phyloP scores from a whole-genome alignment of 2,797 vertebrate species.

The Chaenodraco wilsoni region DNA sequence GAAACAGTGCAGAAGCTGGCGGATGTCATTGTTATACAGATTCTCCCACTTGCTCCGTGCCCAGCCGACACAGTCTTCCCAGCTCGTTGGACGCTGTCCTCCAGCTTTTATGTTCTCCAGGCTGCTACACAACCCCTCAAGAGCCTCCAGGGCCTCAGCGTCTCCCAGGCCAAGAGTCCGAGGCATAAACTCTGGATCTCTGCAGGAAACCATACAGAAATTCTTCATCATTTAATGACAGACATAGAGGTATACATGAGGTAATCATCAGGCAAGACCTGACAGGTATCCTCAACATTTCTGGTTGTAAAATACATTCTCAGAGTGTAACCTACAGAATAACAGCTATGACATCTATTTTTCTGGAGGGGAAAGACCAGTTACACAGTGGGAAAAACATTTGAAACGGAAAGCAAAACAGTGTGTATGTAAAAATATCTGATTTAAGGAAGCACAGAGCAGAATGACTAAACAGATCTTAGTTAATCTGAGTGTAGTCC shows the following conservation, averaged over 20 bases:
- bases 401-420: constrained; percentile 25
- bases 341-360: not conserved
- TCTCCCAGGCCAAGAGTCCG: constrained; percentile 61
- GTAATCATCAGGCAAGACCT: not conserved
- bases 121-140: constrained; percentile 75
- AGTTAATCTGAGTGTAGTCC: constrained; percentile 25
- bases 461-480: constrained; percentile 35
- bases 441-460: constrained; percentile 8
- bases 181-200: constrained; percentile 77
- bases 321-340: not conserved
- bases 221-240: constrained; percentile 19
- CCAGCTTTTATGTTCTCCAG: constrained; percentile 65
- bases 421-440: constrained; percentile 13
- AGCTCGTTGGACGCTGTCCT: constrained; percentile 77
- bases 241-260: not conserved
- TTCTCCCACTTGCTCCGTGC: constrained; percentile 87
- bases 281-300: not conserved
- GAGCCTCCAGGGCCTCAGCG: constrained; percentile 75
- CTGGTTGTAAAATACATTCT: not conserved
- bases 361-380: not conserved
- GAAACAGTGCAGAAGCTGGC: constrained; percentile 84
- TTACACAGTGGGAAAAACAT: not conserved
- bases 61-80: constrained; percentile 89
- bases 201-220: constrained; percentile 60
- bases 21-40: constrained; percentile 81